A percentile compares a stretch with the other conserved stretches of the same genome.
phyloP scores from a whole-genome alignment of 2,888 invertebrate species.

The Acanthopleura granulata region DNA sequence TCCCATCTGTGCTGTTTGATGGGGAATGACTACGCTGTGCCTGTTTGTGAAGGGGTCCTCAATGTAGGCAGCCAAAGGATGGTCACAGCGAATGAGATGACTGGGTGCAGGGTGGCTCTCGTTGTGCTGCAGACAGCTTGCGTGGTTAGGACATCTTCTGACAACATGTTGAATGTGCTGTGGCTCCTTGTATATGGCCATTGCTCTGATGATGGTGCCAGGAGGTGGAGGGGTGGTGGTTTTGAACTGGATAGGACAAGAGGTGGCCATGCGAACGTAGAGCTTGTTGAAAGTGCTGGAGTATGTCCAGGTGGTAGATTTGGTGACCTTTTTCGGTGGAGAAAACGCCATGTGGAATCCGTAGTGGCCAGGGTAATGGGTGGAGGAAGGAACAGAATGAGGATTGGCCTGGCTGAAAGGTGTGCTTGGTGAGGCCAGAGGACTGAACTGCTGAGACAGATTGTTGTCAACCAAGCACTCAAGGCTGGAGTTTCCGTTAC shows the following conservation, averaged over 20 bases:
- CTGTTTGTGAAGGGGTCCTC: background rate
- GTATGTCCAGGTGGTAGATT: constrained; percentile 11
- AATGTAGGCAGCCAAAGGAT: background rate
- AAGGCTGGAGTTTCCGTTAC: background rate
- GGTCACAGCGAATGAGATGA: constrained; percentile 10
- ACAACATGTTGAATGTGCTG: constrained; percentile 10
- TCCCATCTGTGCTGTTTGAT: background rate
- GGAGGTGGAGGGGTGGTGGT: background rate
- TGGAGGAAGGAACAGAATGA: constrained; percentile 19
- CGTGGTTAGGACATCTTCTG: constrained; percentile 10
- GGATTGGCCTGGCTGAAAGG: background rate
- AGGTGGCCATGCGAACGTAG: constrained; percentile 4
- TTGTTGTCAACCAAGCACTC: background rate
- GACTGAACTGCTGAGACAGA: background rate
- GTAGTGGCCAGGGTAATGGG: background rate
- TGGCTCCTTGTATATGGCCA: background rate
- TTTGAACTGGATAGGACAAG: constrained; percentile 5
- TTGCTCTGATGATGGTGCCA: constrained; percentile 1
- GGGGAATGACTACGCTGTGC: constrained; percentile 2
- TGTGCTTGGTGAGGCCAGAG: background rate
- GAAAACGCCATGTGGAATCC: background rate
- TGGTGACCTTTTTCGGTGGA: background rate
- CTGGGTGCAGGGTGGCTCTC: constrained; percentile 11
- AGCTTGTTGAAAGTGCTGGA: constrained; percentile 9
- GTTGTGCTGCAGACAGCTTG: background rate